Conservation (phyloP, 2,797 vertebrate genomes). For the Acridotheres tristis region DNA sequence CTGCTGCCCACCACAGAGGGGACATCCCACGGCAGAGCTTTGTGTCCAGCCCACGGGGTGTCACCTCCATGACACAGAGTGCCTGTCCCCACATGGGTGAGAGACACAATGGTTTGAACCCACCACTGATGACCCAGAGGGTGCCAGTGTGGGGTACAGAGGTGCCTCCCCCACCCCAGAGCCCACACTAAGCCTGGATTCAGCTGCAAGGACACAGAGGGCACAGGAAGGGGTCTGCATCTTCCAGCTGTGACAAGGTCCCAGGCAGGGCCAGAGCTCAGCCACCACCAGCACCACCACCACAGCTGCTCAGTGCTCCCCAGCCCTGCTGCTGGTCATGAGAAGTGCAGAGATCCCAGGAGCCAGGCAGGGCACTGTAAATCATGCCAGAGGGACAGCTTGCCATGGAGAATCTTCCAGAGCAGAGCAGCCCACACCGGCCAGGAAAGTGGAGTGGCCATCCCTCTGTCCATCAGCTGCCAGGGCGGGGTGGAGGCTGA, state of each 20-base stretch:
- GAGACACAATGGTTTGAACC: neutral
- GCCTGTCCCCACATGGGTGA: rapidly evolving
- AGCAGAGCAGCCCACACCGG: neutral
- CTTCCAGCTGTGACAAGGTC: neutral
- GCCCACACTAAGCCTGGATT: rapidly evolving
- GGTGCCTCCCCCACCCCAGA: neutral
- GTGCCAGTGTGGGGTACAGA: neutral
- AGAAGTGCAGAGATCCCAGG: neutral
- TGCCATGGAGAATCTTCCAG: neutral
- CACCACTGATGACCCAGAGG: neutral
- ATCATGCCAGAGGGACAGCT: neutral
- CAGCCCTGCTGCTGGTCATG: neutral
- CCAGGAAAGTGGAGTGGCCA: rapidly evolving
- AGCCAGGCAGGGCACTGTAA: neutral
- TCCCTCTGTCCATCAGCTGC: neutral
- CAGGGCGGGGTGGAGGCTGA: neutral
- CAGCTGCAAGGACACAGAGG: neutral
- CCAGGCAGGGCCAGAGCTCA: neutral
- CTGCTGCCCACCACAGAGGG: neutral
- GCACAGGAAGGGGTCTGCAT: neutral
- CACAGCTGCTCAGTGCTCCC: neutral
- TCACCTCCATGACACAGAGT: rapidly evolving
- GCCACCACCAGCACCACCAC: rapidly evolving
- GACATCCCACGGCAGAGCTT: neutral
- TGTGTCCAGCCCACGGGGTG: neutral